A percentile compares a stretch with the other conserved stretches of the same genome.
phyloP scores from a whole-genome alignment of 1,140 invertebrate genomes.

The Drosophila miranda region DNA sequence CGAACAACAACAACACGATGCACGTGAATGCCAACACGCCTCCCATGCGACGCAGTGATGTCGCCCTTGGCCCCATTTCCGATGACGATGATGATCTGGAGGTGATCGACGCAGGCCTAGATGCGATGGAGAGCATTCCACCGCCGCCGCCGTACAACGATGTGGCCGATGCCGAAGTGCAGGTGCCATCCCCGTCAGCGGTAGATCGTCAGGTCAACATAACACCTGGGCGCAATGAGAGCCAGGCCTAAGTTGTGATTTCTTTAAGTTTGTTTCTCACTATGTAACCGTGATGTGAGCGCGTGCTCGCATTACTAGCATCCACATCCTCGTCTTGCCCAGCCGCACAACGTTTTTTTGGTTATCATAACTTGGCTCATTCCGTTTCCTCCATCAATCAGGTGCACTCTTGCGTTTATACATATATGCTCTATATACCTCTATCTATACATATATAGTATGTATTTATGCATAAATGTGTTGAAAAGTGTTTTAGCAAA shows the following conservation, averaged over 20 bases:
- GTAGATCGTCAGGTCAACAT: slow-evolving; percentile 51
- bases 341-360: slow-evolving; percentile 31
- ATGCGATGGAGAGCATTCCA: slow-evolving; percentile 41
- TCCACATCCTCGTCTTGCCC: slow-evolving; percentile 32
- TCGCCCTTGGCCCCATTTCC: slow-evolving; percentile 34
- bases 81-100: slow-evolving; percentile 61
- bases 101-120: slow-evolving; percentile 52
- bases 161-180: slow-evolving; percentile 46
- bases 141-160: slow-evolving; percentile 74
- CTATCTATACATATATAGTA: neutral
- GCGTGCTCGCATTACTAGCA: slow-evolving; percentile 3
- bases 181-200: slow-evolving; percentile 50
- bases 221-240: slow-evolving; percentile 70
- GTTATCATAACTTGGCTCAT: slow-evolving; percentile 13
- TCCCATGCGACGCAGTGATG: slow-evolving; percentile 74
- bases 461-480: slow-evolving; percentile 26
- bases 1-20: slow-evolving; percentile 79
- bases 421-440: slow-evolving; percentile 23
- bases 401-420: slow-evolving; percentile 13
- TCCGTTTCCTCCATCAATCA: slow-evolving; percentile 12
- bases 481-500: slow-evolving; percentile 47
- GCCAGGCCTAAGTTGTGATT: slow-evolving; percentile 77
- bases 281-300: slow-evolving; percentile 36
- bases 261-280: slow-evolving; percentile 41
- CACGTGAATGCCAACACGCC: slow-evolving; percentile 80